Conservation (phyloP, 2,888 invertebrate genomes). For the Acleris sparsana region DNA sequence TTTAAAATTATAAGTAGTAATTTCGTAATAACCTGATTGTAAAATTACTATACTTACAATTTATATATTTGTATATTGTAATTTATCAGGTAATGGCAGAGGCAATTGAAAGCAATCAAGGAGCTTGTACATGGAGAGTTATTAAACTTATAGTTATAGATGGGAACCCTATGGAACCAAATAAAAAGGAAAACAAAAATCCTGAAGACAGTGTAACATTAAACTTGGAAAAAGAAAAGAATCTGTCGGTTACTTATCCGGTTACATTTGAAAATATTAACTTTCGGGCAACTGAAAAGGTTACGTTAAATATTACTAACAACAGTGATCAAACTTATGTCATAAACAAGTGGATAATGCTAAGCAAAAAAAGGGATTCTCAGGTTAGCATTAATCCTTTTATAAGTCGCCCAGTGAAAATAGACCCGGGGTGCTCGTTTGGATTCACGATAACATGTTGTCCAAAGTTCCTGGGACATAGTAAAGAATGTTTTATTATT, state of each 20-base stretch:
- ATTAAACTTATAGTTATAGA: slow-evolving; percentile 65
- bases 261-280: slow-evolving; percentile 76
- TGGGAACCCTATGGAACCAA: slow-evolving; percentile 5
- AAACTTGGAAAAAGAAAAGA: slow-evolving; percentile 70
- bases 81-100: slow-evolving; percentile 82
- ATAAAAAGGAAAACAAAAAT: slow-evolving; percentile 45
- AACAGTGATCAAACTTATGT: slow-evolving; percentile 72
- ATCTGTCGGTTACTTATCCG: slow-evolving; percentile 80
- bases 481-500: slow-evolving; percentile 85
- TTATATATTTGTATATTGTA: slow-evolving; percentile 11
- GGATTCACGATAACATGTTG: slow-evolving; percentile 77
- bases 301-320: slow-evolving; percentile 61
- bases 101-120: slow-evolving; percentile 89
- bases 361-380: slow-evolving; percentile 77
- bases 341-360: slow-evolving; percentile 78
- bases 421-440: slow-evolving; percentile 70
- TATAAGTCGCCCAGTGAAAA: slow-evolving; percentile 54
- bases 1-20: too few species aligned
- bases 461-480: slow-evolving; percentile 84
- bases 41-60: background rate
- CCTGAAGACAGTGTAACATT: slow-evolving; percentile 53
- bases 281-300: slow-evolving; percentile 51
- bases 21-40: too few species aligned
- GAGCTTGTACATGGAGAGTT: slow-evolving; percentile 83
- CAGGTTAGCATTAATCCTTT: slow-evolving; percentile 76